These are phyloP conservation scores for Megaleporinus macrocephalus DNA, from an alignment of 2,113 vertebrate genomes.

Conservation along the genomic window DNA sequence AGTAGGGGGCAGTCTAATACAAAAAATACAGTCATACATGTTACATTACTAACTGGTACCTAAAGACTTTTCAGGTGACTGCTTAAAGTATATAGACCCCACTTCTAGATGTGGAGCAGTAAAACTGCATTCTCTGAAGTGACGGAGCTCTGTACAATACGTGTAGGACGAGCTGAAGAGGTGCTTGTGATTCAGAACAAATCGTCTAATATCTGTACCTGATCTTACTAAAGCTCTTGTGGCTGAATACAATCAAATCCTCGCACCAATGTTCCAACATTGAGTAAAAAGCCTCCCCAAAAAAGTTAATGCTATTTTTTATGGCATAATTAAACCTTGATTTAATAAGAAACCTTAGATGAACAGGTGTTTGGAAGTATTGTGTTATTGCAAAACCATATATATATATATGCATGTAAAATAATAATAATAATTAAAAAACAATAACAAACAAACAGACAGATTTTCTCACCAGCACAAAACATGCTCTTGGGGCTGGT, in stretches of 20 bases:
- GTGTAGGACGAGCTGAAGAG: not conserved
- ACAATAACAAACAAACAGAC: too few species aligned
- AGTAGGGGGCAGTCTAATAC: constrained; percentile 88
- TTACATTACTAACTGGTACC: not conserved
- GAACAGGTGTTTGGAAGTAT: too few species aligned
- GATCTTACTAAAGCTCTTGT: not conserved
- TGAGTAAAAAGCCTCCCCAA: not conserved
- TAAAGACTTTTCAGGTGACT: not conserved
- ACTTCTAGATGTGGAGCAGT: not conserved
- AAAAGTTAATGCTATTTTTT: too few species aligned
- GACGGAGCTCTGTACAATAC: too few species aligned
- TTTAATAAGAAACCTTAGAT: too few species aligned
- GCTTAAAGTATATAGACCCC: not conserved
- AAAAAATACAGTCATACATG: constrained; percentile 44
- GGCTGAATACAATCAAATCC: not conserved
- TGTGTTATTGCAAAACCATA: too few species aligned
- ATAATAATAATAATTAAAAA: too few species aligned
- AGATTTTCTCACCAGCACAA: constrained; percentile 86
- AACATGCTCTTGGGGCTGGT: constrained; percentile 88
- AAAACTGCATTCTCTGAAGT: not conserved
- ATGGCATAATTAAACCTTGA: too few species aligned
- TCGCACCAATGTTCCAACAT: not conserved
- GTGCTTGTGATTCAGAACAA: not conserved
- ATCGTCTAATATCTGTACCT: not conserved
- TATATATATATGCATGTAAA: too few species aligned